phyloP scores from a whole-genome alignment of 2,888 invertebrate genomes.

The Teleogryllus oceanicus region DNA sequence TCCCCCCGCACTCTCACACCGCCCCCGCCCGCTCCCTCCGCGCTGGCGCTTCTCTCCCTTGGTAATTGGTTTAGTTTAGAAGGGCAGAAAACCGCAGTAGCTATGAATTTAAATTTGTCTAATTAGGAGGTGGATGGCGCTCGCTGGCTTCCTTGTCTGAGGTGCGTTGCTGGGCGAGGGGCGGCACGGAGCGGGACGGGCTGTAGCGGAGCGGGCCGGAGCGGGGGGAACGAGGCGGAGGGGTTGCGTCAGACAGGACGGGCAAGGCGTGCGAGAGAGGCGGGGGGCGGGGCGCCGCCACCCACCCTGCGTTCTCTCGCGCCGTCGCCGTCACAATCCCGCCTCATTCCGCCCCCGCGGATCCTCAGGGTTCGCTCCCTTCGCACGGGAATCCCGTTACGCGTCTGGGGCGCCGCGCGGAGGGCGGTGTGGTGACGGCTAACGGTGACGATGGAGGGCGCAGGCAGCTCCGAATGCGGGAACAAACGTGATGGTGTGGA shows the following conservation, averaged over 20 bases:
- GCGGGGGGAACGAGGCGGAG: no score
- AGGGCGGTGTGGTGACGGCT: neutral
- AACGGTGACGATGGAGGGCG: no score
- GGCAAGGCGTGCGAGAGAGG: no score
- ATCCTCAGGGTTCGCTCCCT: neutral
- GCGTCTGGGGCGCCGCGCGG: neutral
- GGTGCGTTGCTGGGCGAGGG: neutral
- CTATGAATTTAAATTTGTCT: conserved; percentile 39
- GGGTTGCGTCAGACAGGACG: no score
- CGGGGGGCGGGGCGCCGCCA: no score
- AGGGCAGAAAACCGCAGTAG: conserved; percentile 35
- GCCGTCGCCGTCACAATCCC: neutral
- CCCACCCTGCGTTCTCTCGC: neutral
- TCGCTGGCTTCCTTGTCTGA: conserved; percentile 21
- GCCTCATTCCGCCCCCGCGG: neutral
- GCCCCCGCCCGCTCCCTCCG: neutral
- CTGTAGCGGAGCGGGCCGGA: no score
- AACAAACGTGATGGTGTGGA: no score
- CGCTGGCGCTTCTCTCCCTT: neutral
- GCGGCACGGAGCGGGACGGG: neutral
- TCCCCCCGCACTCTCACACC: neutral
- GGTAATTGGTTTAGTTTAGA: conserved; percentile 36
- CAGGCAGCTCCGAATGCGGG: no score
- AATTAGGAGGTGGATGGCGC: conserved; percentile 33
- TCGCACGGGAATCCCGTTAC: no score